Percentiles rank a stretch among this genome's conserved stretches.
Conservation (phyloP, 2,888 invertebrate genomes). For the Scotopteryx bipunctaria region DNA sequence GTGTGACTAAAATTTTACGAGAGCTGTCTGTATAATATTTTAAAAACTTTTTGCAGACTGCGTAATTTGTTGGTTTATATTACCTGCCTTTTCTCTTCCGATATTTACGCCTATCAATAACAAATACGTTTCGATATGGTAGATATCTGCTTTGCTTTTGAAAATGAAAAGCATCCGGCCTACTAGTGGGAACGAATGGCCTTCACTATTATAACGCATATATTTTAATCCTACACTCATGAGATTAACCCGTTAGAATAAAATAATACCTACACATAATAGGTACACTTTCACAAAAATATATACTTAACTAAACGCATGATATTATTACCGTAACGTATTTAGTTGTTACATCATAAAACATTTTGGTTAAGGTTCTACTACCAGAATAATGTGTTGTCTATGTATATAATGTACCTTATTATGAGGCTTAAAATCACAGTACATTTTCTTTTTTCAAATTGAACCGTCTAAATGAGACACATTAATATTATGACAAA, state of each 20-base stretch:
- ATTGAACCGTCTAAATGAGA: background rate
- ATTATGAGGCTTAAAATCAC: constrained; percentile 9
- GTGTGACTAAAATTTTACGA: constrained; percentile 50
- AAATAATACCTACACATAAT: constrained; percentile 12
- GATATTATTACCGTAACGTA: constrained; percentile 19
- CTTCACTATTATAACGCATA: constrained; percentile 2
- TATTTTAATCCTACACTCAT: constrained; percentile 24
- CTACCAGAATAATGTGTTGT: constrained; percentile 3
- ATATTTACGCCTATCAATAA: constrained; percentile 8
- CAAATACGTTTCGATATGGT: constrained; percentile 17
- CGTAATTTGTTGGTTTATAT: constrained; percentile 18
- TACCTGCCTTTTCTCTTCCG: constrained; percentile 13
- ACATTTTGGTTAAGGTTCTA: constrained; percentile 13
- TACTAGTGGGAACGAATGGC: constrained; percentile 12
- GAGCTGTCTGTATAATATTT: constrained; percentile 37
- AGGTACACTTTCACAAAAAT: constrained; percentile 11
- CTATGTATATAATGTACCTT: background rate
- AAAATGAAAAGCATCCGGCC: constrained; percentile 12
- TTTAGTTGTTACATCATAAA: constrained; percentile 17
- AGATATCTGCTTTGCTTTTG: constrained; percentile 5
- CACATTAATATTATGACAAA: background rate
- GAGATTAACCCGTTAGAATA: constrained; percentile 17
- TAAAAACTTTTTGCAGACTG: constrained; percentile 21
- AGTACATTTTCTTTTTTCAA: constrained; percentile 1
- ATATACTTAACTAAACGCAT: constrained; percentile 9